phyloP scores from a whole-genome alignment of 2,113 vertebrate genomes.

The Aptenodytes patagonicus region DNA sequence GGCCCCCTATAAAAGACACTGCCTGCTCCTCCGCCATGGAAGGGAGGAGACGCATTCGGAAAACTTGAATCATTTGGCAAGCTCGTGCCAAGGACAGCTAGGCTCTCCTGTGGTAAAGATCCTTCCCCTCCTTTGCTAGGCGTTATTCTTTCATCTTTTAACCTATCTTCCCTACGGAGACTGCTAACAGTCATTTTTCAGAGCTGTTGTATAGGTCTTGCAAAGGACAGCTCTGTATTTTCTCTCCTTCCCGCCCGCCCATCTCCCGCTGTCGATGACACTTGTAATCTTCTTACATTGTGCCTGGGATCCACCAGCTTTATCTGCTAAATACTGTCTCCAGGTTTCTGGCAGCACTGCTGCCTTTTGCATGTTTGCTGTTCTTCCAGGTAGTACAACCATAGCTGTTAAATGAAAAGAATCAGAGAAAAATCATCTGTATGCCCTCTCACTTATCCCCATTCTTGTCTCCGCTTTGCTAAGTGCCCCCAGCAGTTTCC shows the following conservation, averaged over 20 bases:
- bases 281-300: slow-evolving; percentile 7
- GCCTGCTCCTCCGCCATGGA: neutral
- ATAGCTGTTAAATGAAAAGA: neutral
- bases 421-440: neutral
- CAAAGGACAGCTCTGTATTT: neutral
- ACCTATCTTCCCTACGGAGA: neutral
- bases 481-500: neutral
- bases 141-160: neutral
- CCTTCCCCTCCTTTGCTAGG: neutral
- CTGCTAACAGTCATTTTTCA: neutral
- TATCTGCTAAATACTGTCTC: neutral
- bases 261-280: neutral
- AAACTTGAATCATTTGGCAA: neutral
- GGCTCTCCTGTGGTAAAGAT: neutral
- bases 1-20: neutral
- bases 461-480: neutral
- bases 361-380: neutral
- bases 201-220: neutral
- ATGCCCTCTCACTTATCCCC: neutral
- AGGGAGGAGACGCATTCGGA: neutral
- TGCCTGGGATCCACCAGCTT: neutral
- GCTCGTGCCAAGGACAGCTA: neutral
- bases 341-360: neutral
- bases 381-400: neutral
- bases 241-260: neutral